These are phyloP conservation scores for Octodon degus DNA, from an alignment of 2,113 vertebrate genomes.

Conservation along the genomic window DNA sequence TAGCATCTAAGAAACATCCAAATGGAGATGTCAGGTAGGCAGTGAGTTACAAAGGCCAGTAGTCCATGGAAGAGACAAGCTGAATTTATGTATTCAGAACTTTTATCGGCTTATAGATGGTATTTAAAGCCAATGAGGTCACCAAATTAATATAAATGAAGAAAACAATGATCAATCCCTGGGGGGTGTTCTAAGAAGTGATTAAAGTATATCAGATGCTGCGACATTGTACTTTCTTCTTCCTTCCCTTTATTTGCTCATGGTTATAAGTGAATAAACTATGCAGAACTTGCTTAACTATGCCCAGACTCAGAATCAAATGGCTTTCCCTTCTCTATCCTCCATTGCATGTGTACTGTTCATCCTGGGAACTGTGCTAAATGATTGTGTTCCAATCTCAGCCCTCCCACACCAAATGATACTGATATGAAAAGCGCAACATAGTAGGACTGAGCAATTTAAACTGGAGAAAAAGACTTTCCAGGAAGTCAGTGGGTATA, in stretches of 20 bases:
- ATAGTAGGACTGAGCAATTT: not conserved
- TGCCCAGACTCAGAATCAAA: not conserved
- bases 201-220: not conserved
- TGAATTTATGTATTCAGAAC: not conserved
- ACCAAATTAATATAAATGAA: constrained; percentile 55
- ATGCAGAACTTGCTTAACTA: not conserved
- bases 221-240: not conserved
- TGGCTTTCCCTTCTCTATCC: not conserved
- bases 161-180: constrained; percentile 12
- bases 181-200: constrained; percentile 15
- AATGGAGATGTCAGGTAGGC: not conserved
- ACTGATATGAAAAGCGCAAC: not conserved
- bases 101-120: constrained; percentile 32
- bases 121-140: constrained; percentile 24
- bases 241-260: not conserved
- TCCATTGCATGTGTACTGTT: not conserved
- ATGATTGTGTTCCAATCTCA: not conserved
- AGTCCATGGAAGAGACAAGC: constrained; percentile 27
- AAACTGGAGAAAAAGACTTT: constrained; percentile 40
- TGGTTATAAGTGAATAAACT: not conserved
- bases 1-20: constrained; percentile 25
- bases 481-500: not conserved
- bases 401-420: not conserved
- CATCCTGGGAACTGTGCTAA: not conserved
- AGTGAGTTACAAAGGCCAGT: constrained; percentile 32